A percentile compares a stretch with the other conserved stretches of the same genome.
Evolutionary conservation across 35 echinoderm and acorn worm genomes (phyloP).

Genomic region (Lytechinus pictus): DNA sequence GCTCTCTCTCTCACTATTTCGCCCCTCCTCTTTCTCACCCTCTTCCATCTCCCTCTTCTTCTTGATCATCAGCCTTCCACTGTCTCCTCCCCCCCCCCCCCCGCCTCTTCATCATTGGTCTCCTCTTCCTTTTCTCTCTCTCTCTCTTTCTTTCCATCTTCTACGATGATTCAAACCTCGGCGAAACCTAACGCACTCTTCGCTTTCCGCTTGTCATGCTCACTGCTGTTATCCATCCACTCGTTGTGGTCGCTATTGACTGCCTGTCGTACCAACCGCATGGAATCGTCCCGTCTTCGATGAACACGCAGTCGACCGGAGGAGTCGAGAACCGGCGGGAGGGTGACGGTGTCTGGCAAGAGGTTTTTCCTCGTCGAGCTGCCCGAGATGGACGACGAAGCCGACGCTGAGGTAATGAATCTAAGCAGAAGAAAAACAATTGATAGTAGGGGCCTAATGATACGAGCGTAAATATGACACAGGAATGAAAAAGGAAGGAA

Average conservation of each 20-base stretch:
- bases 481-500: no score
- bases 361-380: not conserved
- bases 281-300: not conserved
- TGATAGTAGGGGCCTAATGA: no score
- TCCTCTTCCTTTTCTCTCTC: no score
- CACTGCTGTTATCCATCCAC: not conserved
- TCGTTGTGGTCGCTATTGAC: not conserved
- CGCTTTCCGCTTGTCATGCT: not conserved
- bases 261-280: not conserved
- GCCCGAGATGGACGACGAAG: not conserved
- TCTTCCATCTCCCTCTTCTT: no score
- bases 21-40: no score
- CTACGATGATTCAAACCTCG: not conserved
- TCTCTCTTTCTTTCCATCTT: no score
- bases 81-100: no score
- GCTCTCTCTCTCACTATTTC: no score
- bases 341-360: not conserved
- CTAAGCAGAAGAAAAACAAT: not conserved
- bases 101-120: no score
- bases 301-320: not conserved
- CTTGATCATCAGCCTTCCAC: no score
- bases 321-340: not conserved
- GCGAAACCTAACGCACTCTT: not conserved
- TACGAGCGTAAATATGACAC: no score
- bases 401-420: not conserved